phyloP scores from a whole-genome alignment of 2,113 vertebrate genomes.

The Seriola quinqueradiata region DNA sequence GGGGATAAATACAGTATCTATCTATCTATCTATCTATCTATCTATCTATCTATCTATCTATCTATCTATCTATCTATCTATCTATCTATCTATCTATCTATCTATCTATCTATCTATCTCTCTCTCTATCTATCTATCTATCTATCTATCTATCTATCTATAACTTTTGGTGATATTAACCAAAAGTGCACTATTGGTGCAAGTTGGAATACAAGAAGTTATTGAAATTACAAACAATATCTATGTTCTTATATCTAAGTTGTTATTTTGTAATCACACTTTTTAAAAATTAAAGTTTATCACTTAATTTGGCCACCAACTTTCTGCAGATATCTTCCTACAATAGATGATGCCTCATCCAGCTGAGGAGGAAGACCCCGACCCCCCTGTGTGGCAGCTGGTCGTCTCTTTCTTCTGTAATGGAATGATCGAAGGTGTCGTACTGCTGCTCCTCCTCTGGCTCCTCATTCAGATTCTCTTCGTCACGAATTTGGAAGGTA shows the following conservation, averaged over 20 bases:
- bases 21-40: slow-evolving; percentile 55
- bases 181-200: neutral
- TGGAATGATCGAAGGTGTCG: slow-evolving; percentile 29
- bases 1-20: no score
- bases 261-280: no score
- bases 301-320: neutral
- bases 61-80: slow-evolving; percentile 78
- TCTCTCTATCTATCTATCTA: no score
- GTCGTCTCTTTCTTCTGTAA: slow-evolving; percentile 40
- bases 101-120: slow-evolving; percentile 54
- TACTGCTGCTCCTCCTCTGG: slow-evolving; percentile 33
- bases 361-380: neutral
- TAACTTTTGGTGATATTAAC: no score
- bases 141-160: slow-evolving; percentile 39
- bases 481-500: slow-evolving; percentile 24
- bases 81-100: slow-evolving; percentile 78
- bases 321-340: neutral
- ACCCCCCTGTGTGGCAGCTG: slow-evolving; percentile 12
- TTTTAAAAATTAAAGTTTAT: neutral
- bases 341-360: neutral
- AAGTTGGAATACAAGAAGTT: no score
- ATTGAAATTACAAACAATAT: no score
- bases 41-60: slow-evolving; percentile 68
- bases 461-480: slow-evolving; percentile 41
- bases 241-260: no score